Conservation (phyloP, 53 echinoderm and acorn worm species). For the Crossaster papposus region DNA sequence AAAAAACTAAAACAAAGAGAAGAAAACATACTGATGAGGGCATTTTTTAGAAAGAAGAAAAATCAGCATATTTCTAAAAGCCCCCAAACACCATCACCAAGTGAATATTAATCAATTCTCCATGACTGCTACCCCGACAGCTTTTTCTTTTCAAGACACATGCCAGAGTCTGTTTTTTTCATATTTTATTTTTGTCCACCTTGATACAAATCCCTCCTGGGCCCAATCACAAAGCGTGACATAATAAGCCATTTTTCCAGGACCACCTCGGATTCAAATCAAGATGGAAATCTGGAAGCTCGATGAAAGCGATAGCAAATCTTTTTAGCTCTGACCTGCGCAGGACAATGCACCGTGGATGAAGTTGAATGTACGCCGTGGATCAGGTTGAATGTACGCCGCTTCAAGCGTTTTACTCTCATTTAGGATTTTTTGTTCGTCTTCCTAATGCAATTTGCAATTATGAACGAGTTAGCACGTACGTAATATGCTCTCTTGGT, state of each 20-base stretch:
- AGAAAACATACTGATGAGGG: no score
- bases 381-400: neutral
- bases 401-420: no score
- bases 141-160: no score
- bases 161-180: no score
- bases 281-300: neutral
- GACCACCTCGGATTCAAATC: slow-evolving; percentile 2
- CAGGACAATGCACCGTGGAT: neutral
- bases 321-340: neutral
- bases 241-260: slow-evolving; percentile 13
- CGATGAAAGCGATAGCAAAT: slow-evolving; percentile 12
- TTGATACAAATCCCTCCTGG: neutral
- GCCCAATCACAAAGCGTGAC: neutral
- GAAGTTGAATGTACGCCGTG: slow-evolving; percentile 16
- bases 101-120: no score
- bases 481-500: neutral
- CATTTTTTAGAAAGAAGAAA: no score
- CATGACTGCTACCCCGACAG: no score
- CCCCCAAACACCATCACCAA: no score
- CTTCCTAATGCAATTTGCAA: slow-evolving; percentile 36
- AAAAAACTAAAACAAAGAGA: no score
- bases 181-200: neutral
- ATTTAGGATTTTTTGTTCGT: neutral
- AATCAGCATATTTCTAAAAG: no score
- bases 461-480: slow-evolving; percentile 10